Evolutionary conservation across 2,888 invertebrate genomes (phyloP).

Genomic region (Muschampia plurimacula): DNA sequence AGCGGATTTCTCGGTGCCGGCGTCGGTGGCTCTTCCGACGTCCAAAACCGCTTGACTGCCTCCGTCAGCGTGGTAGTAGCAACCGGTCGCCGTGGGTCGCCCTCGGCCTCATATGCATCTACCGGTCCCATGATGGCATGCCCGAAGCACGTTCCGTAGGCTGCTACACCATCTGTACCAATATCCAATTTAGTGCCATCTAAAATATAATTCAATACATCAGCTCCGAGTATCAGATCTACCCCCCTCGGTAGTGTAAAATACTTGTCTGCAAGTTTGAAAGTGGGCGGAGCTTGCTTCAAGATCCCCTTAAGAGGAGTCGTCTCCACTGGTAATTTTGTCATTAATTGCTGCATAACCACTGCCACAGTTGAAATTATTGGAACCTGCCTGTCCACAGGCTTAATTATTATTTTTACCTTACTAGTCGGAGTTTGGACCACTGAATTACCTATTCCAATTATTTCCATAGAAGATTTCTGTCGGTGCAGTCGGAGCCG

Average conservation of each 20-base stretch:
- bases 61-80: background rate
- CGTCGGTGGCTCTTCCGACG: conserved; percentile 29
- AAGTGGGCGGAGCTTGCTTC: background rate
- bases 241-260: conserved; percentile 2
- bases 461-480: background rate
- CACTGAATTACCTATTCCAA: background rate
- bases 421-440: background rate
- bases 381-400: background rate
- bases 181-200: background rate
- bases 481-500: background rate
- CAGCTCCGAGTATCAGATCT: background rate
- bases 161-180: background rate
- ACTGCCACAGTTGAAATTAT: background rate
- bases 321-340: background rate
- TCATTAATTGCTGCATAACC: background rate
- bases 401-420: conserved; percentile 5
- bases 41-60: conserved; percentile 31
- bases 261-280: background rate
- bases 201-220: background rate
- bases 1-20: conserved; percentile 3
- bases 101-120: too few species aligned
- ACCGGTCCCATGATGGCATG: background rate
- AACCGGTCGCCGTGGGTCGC: too few species aligned
- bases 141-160: background rate
- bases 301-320: background rate